Evolutionary conservation across 2,888 invertebrate species (phyloP), one percentile per base, ranked within the genome.

Genomic region (Hypolimnas misippus): DNA sequence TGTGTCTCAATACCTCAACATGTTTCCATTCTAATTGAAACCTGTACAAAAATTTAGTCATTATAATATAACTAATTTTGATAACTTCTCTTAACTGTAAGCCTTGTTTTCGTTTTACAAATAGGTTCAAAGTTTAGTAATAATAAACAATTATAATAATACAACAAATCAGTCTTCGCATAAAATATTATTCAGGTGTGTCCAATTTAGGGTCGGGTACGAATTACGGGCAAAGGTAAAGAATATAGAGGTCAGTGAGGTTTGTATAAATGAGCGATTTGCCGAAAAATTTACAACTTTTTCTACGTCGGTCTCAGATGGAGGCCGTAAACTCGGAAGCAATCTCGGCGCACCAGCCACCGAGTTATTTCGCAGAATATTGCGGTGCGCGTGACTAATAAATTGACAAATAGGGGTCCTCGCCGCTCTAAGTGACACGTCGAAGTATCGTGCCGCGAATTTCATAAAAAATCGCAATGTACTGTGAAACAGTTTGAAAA

Each of bases 241-340:
- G 76, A 76, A 74, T 76, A 80, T 81, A 57, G 82, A 81, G 89
- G 88, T 88, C 87, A 89, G 83, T 82, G 71, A 78, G 63, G 84
- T 83, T 81, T 81, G 87, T 85, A 89, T 86, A 88, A 89, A 87
- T 82, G 86, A 81, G 80, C 86, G 84, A 88, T 90, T 89, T 84
- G 84, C 80, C 74, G 81, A 82, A 82, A 69, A 90, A 89, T 89
- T 89, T 90, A 90, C 89, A 89, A 89, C 87, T 87, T 88, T 88
- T 88, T 82, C 82, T 75, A 76, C 79, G 78, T 73, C 72, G 80
- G 80, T 81, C 81, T 81, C 79, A 75, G 81, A 76, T 78, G 77
- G 78, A 73, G 83, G 87, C 82, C 83, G 86, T 89, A 90, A 89
- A 90, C 82, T 81, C 80, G 77, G 84, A 85, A 86, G 89, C 89